Evolutionary conservation across 2,797 vertebrate species (phyloP), one percentile per base, ranked within the genome.

Genomic region (Pyrrhura leucotis): DNA sequence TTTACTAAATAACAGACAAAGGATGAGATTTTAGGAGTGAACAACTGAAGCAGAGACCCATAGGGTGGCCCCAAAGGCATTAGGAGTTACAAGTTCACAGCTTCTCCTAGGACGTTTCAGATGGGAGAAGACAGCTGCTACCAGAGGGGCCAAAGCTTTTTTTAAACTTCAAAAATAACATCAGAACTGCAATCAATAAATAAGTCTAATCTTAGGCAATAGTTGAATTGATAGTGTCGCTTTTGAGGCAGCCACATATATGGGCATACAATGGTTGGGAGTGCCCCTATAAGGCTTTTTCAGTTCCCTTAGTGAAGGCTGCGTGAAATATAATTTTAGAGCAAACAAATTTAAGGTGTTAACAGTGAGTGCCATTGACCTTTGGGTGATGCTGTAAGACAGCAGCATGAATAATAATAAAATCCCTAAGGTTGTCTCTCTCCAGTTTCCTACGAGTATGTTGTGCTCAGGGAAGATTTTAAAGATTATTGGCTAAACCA

Each of bases 361-460:
- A 95, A 93, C 91, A 86, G 83, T 90, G 85, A 94, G 78, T 96
- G 89, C 50, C 90, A 89, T 12, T 96, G 95, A 96, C 91, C 91
- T 96, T 96, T 93, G 77, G 51, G 71, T 76, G 88, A 92, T 96
- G 83, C 83, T 91, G 44, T 94, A 88, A 95, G 71, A 93, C 83
- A 88, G 47, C 54, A 90, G 48, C 2, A 5, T 82, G 91, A 92
- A 94, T 81, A 91, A 92, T 90, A 94, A 93, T 84, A 79, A 91
- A 88, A 31, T 90, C 89, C 81, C 54, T 92, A 95, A 97, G 97
- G 93, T 97, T 48, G 66, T 68, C 61, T 92, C 86, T 95, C 50
- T 88, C 82, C 90, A 92, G 94, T 48, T 95, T 78, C 69, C 81
- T 51, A 31, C 0, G 3, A 83, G 56, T 48, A 76, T 97, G 96